Conservation (phyloP, 2,888 invertebrate species). For the Artemia sinica region DNA sequence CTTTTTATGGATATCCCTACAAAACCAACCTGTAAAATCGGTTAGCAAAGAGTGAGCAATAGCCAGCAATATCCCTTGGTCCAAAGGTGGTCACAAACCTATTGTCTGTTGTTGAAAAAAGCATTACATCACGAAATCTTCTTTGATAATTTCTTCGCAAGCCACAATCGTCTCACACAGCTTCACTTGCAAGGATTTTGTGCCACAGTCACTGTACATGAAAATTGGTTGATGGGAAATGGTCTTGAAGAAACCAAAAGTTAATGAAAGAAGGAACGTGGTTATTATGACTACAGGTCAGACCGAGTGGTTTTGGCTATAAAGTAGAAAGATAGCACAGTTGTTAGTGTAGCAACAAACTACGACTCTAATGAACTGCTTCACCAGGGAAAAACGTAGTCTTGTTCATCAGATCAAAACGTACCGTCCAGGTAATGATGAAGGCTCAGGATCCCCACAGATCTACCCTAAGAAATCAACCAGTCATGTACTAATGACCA, state of each 20-base stretch:
- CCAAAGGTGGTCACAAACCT: too few relatives aligned
- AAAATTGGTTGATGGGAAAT: neutral
- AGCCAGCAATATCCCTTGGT: constrained; percentile 2
- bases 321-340: too few relatives aligned
- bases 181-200: too few relatives aligned
- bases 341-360: neutral
- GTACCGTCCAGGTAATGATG: too few relatives aligned
- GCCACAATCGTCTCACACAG: neutral
- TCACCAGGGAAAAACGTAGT: neutral
- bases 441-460: too few relatives aligned
- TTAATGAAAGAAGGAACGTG: too few relatives aligned
- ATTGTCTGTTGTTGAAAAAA: neutral
- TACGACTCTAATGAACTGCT: neutral
- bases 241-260: too few relatives aligned
- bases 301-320: neutral
- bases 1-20: constrained; percentile 9
- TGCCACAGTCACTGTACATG: constrained; percentile 3
- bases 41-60: too few relatives aligned
- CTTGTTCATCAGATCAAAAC: neutral
- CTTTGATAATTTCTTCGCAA: too few relatives aligned
- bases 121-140: neutral
- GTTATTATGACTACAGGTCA: too few relatives aligned
- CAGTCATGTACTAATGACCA: too few relatives aligned
- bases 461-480: too few relatives aligned
- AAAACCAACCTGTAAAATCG: neutral